A percentile compares a stretch with the other conserved stretches of the same genome.
Evolutionary conservation across 2,888 invertebrate genomes (phyloP).

Genomic region (Pantelozetes paolii): DNA sequence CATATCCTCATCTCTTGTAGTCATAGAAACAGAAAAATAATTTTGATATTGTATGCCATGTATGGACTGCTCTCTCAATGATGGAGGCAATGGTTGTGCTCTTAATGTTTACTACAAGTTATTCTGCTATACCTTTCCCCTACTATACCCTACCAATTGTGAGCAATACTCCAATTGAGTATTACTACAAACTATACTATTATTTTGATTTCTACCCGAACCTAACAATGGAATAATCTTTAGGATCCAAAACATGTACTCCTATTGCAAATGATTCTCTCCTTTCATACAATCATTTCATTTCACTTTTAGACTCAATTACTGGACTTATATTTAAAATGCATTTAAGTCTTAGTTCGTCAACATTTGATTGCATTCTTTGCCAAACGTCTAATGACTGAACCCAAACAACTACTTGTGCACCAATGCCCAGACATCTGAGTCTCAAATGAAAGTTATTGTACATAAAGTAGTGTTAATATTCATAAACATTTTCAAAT

Average conservation of each 20-base stretch:
- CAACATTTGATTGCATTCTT: constrained; percentile 12
- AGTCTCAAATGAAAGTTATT: background rate
- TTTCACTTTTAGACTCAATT: background rate
- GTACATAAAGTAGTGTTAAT: constrained; percentile 1
- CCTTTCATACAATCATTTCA: background rate
- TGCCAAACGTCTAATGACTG: background rate
- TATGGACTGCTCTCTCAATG: constrained; percentile 11
- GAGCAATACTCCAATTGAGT: background rate
- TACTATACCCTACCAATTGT: background rate
- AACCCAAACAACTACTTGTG: background rate
- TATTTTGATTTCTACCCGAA: constrained; percentile 27
- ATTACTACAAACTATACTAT: background rate
- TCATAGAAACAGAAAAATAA: constrained; percentile 33
- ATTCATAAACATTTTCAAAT: constrained; percentile 25
- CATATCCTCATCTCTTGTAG: constrained; percentile 13
- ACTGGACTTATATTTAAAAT: background rate
- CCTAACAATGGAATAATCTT: constrained; percentile 16
- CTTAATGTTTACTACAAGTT: constrained; percentile 28
- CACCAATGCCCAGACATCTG: background rate
- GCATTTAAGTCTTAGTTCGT: background rate
- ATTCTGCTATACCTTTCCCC: constrained; percentile 1
- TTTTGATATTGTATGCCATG: constrained; percentile 35
- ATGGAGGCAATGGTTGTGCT: constrained; percentile 29
- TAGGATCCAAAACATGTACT: background rate
- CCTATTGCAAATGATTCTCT: background rate